A percentile compares a stretch with the other conserved stretches of the same genome.
Conservation (phyloP, 2,113 vertebrate genomes). For the Macquaria australasica region DNA sequence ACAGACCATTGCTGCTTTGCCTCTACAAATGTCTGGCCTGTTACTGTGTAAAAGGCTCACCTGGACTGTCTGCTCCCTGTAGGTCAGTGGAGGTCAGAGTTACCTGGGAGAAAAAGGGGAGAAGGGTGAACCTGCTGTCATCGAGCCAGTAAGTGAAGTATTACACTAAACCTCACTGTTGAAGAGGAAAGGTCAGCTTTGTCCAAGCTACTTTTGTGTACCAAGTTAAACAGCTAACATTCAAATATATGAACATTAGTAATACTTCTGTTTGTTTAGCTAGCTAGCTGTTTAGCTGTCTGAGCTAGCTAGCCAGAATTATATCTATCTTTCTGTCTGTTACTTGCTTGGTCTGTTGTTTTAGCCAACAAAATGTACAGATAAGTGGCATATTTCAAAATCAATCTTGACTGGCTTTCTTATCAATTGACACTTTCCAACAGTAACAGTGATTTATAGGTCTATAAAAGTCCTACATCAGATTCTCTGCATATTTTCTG, state of each 20-base stretch:
- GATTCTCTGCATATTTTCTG: constrained; percentile 21
- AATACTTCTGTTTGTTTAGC: not conserved
- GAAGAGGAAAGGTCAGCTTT: not conserved
- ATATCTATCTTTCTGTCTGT: not conserved
- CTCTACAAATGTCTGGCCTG: not conserved
- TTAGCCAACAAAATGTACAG: constrained; percentile 3
- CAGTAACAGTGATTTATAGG: constrained; percentile 26
- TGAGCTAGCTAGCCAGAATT: not conserved
- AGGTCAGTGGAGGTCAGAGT: constrained; percentile 88
- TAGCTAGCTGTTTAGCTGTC: not conserved
- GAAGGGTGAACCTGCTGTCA: constrained; percentile 97
- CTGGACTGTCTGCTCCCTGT: constrained; percentile 47
- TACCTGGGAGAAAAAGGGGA: constrained; percentile 95
- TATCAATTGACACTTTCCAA: not conserved
- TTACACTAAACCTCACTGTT: not conserved
- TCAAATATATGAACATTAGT: not conserved
- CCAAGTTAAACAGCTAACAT: not conserved
- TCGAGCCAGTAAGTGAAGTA: constrained; percentile 92
- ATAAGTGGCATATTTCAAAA: constrained; percentile 27
- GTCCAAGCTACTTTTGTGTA: not conserved
- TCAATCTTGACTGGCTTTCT: not conserved
- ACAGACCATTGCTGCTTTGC: not conserved
- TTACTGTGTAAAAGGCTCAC: constrained; percentile 22
- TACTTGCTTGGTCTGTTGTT: not conserved
- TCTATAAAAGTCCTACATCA: constrained; percentile 16